Conservation (phyloP, 2,888 invertebrate genomes). For the Eurytoma californica region DNA sequence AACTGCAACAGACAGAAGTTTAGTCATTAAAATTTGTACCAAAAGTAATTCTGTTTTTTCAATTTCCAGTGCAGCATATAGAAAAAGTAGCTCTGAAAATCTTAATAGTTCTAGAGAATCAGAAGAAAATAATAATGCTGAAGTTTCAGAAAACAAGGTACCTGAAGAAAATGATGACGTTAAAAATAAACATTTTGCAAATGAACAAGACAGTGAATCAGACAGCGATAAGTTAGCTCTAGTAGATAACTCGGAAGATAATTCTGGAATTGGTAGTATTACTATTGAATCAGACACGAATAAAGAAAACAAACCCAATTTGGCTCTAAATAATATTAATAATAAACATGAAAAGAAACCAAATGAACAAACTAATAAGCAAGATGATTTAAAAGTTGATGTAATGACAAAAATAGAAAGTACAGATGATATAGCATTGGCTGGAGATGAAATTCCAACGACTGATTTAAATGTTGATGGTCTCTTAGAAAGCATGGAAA, state of each 20-base stretch:
- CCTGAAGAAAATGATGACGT: slow-evolving; percentile 56
- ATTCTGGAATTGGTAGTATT: slow-evolving; percentile 20
- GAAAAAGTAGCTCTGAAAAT: slow-evolving; percentile 56
- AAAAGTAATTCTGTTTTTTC: slow-evolving; percentile 72
- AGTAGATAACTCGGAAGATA: slow-evolving; percentile 62
- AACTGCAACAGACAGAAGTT: slow-evolving; percentile 68
- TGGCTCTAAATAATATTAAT: slow-evolving; percentile 18
- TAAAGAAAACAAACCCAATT: slow-evolving; percentile 34
- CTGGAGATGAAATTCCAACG: slow-evolving; percentile 81
- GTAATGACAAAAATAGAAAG: slow-evolving; percentile 40
- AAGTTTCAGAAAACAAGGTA: slow-evolving; percentile 58
- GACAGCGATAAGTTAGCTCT: slow-evolving; percentile 68
- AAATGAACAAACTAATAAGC: slow-evolving; percentile 37
- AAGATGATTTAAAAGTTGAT: slow-evolving; percentile 9
- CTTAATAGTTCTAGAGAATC: slow-evolving; percentile 62
- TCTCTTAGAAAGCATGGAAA: slow-evolving; percentile 85
- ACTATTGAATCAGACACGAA: slow-evolving; percentile 13
- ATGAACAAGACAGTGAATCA: slow-evolving; percentile 67
- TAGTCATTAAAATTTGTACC: slow-evolving; percentile 73
- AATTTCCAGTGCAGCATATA: slow-evolving; percentile 62
- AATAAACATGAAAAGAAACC: slow-evolving; percentile 38
- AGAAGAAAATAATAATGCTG: slow-evolving; percentile 68
- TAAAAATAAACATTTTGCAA: slow-evolving; percentile 57
- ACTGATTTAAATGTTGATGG: slow-evolving; percentile 79
- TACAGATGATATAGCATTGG: slow-evolving; percentile 74